These are phyloP conservation scores for Cassiopea andromeda DNA, from an alignment of 30 jellyfish, hydroid and myxozoan species.

Conservation along the genomic window DNA sequence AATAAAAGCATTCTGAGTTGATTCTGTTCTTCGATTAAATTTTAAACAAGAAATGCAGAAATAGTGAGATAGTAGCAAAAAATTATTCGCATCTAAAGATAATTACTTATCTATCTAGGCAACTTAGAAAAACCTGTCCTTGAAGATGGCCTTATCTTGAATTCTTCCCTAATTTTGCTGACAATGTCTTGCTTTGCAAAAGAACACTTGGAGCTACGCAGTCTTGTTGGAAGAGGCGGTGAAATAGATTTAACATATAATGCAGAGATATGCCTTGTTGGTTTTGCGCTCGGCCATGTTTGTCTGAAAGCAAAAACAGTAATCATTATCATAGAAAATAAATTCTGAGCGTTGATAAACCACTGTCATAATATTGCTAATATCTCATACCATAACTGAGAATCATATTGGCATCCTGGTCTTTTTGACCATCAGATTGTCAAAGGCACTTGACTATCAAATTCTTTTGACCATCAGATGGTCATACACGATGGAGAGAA, in stretches of 20 bases:
- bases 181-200: constrained; percentile 49
- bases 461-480: neutral
- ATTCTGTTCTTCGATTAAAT: too few relatives aligned
- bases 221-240: constrained; percentile 47
- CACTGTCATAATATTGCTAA: too few relatives aligned
- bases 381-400: too few relatives aligned
- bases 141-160: constrained; percentile 52
- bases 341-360: too few relatives aligned
- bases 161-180: constrained; percentile 46
- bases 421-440: too few relatives aligned
- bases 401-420: too few relatives aligned
- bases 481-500: neutral
- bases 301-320: constrained; percentile 32
- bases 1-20: too few relatives aligned
- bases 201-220: constrained; percentile 31
- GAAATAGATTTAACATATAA: constrained; percentile 15
- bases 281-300: constrained; percentile 60
- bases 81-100: neutral
- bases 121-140: constrained; percentile 14
- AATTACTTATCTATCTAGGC: neutral
- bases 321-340: neutral
- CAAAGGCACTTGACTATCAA: too few relatives aligned
- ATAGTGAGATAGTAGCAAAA: neutral
- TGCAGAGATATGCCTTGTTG: neutral
- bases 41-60: too few relatives aligned